phyloP scores from a whole-genome alignment of 2,113 vertebrate species.

The Ranitomeya imitator region DNA sequence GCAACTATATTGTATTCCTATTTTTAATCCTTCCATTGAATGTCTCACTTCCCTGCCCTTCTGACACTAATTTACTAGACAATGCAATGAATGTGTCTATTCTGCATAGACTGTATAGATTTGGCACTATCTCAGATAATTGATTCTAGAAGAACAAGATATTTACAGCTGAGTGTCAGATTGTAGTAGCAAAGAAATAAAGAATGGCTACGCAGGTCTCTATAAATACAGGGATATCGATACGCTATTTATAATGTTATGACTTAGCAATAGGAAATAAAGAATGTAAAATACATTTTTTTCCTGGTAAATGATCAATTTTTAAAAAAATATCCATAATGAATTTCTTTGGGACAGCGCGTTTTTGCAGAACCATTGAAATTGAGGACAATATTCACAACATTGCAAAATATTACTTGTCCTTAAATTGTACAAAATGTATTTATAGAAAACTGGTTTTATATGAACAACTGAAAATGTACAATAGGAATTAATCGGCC shows the following conservation, averaged over 20 bases:
- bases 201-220: not conserved
- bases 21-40: conserved; percentile 34
- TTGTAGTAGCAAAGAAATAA: not conserved
- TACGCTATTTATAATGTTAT: not conserved
- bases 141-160: conserved; percentile 27
- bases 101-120: conserved; percentile 17
- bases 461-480: no score
- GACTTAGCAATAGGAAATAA: not conserved
- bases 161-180: conserved; percentile 24
- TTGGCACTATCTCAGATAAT: conserved; percentile 27
- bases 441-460: no score
- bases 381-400: not conserved
- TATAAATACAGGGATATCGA: not conserved
- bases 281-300: not conserved
- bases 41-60: conserved; percentile 6
- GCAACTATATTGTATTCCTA: conserved; percentile 27
- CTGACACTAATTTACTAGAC: conserved; percentile 44
- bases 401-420: not conserved
- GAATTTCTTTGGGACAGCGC: not conserved
- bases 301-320: not conserved
- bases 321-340: not conserved
- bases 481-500: no score
- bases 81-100: conserved; percentile 24
- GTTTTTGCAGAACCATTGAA: not conserved
- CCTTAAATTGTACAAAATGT: no score